Conservation (phyloP, 2,113 vertebrate genomes). For the Cyprinodon tularosa region DNA sequence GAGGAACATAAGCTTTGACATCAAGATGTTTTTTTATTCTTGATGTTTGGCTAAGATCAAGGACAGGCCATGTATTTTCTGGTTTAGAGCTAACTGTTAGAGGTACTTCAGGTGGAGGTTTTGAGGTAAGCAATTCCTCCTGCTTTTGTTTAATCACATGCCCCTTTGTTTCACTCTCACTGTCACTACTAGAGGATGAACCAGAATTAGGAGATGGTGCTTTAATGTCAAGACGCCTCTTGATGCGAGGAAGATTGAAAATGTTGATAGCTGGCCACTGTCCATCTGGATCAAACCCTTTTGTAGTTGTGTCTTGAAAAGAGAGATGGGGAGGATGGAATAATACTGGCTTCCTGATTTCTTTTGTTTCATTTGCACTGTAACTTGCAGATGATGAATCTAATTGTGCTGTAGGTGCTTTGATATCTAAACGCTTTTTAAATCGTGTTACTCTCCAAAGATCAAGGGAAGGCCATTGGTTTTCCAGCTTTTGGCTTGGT, state of each 20-base stretch:
- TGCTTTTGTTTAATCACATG: not conserved
- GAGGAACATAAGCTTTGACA: not conserved
- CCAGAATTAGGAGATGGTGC: not conserved
- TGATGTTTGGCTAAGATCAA: not conserved
- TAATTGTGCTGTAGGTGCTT: slow-evolving; percentile 4
- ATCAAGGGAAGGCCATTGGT: slow-evolving; percentile 11
- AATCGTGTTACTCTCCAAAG: not conserved
- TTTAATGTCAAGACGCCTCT: slow-evolving; percentile 38
- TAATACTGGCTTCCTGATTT: no score
- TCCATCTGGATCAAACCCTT: not conserved
- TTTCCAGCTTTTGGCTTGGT: slow-evolving; percentile 3
- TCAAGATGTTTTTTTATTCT: slow-evolving; percentile 9
- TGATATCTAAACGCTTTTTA: slow-evolving; percentile 37
- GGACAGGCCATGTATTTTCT: not conserved
- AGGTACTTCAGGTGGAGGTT: not conserved
- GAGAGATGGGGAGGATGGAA: no score
- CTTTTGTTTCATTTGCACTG: no score
- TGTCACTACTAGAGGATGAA: slow-evolving; percentile 40
- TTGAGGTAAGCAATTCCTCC: no score
- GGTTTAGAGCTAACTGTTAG: fast-evolving
- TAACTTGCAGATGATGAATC: slow-evolving; percentile 40
- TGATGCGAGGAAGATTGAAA: slow-evolving; percentile 15
- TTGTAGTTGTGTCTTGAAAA: no score
- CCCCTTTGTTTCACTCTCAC: slow-evolving; percentile 22
- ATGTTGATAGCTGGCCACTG: not conserved